Evolutionary conservation across 2,113 vertebrate genomes (phyloP).

Genomic region (Apeltes quadracus): DNA sequence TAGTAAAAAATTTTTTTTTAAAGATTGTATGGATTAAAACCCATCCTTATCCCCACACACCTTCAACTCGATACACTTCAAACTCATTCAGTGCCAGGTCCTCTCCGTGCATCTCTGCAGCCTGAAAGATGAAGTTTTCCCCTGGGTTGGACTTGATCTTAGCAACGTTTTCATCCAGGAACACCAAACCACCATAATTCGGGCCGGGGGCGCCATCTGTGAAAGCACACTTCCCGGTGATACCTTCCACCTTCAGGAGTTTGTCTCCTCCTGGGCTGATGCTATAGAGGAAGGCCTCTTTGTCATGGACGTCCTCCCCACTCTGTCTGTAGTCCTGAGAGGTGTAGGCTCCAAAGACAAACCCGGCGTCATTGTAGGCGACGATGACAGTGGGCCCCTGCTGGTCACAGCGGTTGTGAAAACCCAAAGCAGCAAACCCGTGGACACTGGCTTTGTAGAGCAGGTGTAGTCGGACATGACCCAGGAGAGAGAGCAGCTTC

Average conservation of each 20-base stretch:
- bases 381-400: constrained; percentile 61
- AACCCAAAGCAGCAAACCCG: constrained; percentile 40
- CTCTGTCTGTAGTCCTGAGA: constrained; percentile 44
- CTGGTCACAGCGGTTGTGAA: constrained; percentile 53
- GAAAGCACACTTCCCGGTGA: constrained; percentile 28
- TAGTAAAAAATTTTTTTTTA: not conserved
- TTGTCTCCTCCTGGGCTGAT: not conserved
- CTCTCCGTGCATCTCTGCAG: constrained; percentile 56
- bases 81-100: constrained; percentile 64
- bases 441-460: constrained; percentile 69
- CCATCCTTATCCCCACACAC: constrained; percentile 43
- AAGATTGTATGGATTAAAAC: not conserved
- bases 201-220: constrained; percentile 25
- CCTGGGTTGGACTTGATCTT: constrained; percentile 42
- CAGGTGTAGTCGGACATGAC: constrained; percentile 50
- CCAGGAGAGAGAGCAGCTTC: constrained; percentile 52
- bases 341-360: constrained; percentile 65
- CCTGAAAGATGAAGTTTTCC: constrained; percentile 42
- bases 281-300: constrained; percentile 56
- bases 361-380: constrained; percentile 53
- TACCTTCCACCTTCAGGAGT: constrained; percentile 28
- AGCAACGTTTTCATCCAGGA: constrained; percentile 16
- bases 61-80: constrained; percentile 74
- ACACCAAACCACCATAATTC: constrained; percentile 47
- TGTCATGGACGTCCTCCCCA: not conserved